These are phyloP conservation scores for Nyctereutes procyonoides DNA, from an alignment of 2,113 vertebrate species.

Conservation along the genomic window DNA sequence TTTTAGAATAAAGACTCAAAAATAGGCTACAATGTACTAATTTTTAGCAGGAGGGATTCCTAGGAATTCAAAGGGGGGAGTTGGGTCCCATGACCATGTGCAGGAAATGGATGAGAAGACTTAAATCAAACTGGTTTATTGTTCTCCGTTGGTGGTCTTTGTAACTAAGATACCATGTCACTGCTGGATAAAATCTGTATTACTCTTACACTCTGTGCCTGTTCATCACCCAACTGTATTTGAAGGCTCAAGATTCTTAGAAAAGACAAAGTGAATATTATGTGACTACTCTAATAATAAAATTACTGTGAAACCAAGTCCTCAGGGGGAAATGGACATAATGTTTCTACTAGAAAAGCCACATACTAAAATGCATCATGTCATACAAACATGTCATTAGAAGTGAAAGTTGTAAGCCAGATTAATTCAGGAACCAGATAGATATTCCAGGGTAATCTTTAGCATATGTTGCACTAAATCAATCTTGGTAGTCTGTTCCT, in stretches of 20 bases:
- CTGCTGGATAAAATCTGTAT: constrained; percentile 56
- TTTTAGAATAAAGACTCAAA: constrained; percentile 9
- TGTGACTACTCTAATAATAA: constrained; percentile 77
- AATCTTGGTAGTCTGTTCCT: constrained; percentile 73
- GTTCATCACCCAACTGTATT: constrained; percentile 63
- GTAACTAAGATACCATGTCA: constrained; percentile 34
- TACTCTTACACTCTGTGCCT: constrained; percentile 25
- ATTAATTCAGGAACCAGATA: constrained; percentile 72
- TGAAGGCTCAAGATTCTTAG: constrained; percentile 67
- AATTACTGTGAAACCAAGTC: constrained; percentile 78
- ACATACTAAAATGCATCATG: constrained; percentile 78
- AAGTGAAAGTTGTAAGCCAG: constrained; percentile 74
- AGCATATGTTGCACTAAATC: constrained; percentile 76
- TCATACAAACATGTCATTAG: constrained; percentile 83
- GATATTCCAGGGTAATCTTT: constrained; percentile 75
- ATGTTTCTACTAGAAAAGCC: constrained; percentile 81
- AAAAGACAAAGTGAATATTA: constrained; percentile 75
- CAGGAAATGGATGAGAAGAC: constrained; percentile 56
- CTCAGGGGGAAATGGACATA: constrained; percentile 77
- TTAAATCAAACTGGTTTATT: constrained; percentile 58
- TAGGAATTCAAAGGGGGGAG: neutral
- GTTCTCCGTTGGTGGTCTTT: constrained; percentile 62
- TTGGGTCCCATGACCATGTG: neutral
- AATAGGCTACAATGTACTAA: neutral
- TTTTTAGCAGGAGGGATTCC: neutral